Percentiles rank a stretch among this genome's conserved stretches.
phyloP scores from a whole-genome alignment of 2,888 invertebrate species.

The Metopia argyrocephala region DNA sequence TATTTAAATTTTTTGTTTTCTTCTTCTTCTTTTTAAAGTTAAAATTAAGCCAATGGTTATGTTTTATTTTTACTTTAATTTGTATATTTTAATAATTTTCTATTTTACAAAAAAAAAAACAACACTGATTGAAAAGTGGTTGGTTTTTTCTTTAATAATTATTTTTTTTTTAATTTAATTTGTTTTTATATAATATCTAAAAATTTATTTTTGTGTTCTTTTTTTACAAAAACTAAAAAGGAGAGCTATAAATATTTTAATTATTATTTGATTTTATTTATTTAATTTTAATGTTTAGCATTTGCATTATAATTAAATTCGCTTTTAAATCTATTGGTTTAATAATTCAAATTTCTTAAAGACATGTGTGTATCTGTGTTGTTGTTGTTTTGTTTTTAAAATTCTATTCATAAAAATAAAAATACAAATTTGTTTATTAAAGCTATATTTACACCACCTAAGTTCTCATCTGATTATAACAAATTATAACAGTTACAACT shows the following conservation, averaged over 20 bases:
- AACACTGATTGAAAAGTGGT: conserved; percentile 55
- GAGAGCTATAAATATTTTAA: conserved; percentile 30
- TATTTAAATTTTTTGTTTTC: background rate
- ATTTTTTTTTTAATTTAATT: conserved; percentile 16
- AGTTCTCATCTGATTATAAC: too few relatives aligned
- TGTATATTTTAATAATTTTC: background rate
- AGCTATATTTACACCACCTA: too few relatives aligned
- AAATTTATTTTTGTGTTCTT: conserved; percentile 5
- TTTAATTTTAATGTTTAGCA: conserved; percentile 36
- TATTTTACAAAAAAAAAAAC: conserved; percentile 1
- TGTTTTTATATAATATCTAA: conserved; percentile 25
- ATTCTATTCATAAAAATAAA: too few relatives aligned
- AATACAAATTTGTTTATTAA: too few relatives aligned
- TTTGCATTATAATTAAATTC: conserved; percentile 39
- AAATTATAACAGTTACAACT: too few relatives aligned
- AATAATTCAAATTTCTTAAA: conserved; percentile 35
- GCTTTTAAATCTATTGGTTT: conserved; percentile 53
- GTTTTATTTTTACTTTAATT: conserved; percentile 6
- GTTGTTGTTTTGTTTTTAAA: background rate
- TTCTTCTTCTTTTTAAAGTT: background rate
- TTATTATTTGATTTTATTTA: conserved; percentile 30
- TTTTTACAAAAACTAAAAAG: conserved; percentile 41
- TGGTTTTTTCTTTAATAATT: conserved; percentile 12
- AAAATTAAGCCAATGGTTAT: background rate
- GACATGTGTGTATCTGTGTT: background rate